phyloP scores from a whole-genome alignment of 2,113 vertebrate genomes.

The Xenopus borealis region DNA sequence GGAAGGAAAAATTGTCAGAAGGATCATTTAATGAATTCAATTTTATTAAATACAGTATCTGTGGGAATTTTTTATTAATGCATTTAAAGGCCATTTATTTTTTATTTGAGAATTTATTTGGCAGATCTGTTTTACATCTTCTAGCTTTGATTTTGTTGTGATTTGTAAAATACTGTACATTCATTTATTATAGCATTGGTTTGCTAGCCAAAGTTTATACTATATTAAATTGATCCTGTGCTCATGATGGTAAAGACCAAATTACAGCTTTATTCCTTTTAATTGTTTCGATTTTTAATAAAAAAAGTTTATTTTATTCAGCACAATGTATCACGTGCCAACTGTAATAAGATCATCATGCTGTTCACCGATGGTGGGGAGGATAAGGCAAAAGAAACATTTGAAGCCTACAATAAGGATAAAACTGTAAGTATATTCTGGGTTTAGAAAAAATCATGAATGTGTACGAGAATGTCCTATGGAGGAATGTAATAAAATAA shows the following conservation, averaged over 20 bases:
- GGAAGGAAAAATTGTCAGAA: too few species aligned
- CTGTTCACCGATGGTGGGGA: conserved; percentile 97
- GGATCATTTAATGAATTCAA: too few species aligned
- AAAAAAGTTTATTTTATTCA: conserved; percentile 54
- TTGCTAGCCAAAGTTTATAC: neutral
- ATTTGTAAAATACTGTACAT: too few species aligned
- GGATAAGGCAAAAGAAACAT: conserved; percentile 89
- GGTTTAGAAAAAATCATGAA: too few species aligned
- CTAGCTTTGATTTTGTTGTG: too few species aligned
- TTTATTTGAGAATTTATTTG: too few species aligned
- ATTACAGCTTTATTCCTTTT: neutral
- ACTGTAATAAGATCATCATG: conserved; percentile 99
- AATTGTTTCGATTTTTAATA: neutral
- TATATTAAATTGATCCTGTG: neutral
- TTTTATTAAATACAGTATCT: too few species aligned
- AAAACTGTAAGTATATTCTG: conserved; percentile 75
- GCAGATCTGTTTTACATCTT: too few species aligned
- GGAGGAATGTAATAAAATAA: too few species aligned
- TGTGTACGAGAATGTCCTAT: too few species aligned
- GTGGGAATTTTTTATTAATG: too few species aligned
- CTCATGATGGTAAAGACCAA: neutral
- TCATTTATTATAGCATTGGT: neutral
- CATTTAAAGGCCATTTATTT: too few species aligned
- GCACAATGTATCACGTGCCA: conserved; percentile 89
- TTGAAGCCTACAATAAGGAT: conserved; percentile 86